These are phyloP conservation scores for Boulengeromyrus knoepffleri DNA, from an alignment of 2,113 vertebrate genomes.

Conservation along the genomic window DNA sequence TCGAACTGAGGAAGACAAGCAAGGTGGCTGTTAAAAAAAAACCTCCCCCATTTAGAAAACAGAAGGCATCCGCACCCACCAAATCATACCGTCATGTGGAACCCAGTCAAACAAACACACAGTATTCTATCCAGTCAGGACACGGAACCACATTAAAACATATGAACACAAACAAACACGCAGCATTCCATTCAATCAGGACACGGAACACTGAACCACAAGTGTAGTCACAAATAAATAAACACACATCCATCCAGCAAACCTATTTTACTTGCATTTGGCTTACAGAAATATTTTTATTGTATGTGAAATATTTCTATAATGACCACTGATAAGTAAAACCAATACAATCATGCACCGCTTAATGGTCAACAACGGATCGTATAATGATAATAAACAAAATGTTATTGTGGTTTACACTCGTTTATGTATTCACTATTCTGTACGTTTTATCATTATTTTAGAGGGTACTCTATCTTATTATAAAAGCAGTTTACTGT, in stretches of 20 bases:
- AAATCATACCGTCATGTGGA: neutral
- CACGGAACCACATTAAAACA: neutral
- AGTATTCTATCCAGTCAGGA: neutral
- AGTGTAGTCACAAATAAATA: neutral
- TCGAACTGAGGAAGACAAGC: constrained; percentile 64
- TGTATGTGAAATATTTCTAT: neutral
- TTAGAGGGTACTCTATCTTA: neutral
- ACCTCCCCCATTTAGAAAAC: neutral
- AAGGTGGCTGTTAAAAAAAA: too few species aligned
- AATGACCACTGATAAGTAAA: neutral
- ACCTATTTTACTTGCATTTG: neutral
- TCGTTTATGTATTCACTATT: neutral
- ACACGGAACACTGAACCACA: neutral
- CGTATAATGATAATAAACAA: neutral
- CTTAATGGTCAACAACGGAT: neutral
- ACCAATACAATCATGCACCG: neutral
- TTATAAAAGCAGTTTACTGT: neutral
- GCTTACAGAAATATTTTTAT: neutral
- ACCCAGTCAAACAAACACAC: neutral
- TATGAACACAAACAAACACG: neutral
- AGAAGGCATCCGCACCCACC: neutral
- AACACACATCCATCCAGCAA: neutral
- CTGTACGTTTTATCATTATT: neutral
- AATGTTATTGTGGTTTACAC: neutral
- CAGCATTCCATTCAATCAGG: neutral